Percentiles rank a stretch among this genome's conserved stretches.
Evolutionary conservation across 2,888 invertebrate genomes (phyloP).

Genomic region (Stramonita haemastoma): DNA sequence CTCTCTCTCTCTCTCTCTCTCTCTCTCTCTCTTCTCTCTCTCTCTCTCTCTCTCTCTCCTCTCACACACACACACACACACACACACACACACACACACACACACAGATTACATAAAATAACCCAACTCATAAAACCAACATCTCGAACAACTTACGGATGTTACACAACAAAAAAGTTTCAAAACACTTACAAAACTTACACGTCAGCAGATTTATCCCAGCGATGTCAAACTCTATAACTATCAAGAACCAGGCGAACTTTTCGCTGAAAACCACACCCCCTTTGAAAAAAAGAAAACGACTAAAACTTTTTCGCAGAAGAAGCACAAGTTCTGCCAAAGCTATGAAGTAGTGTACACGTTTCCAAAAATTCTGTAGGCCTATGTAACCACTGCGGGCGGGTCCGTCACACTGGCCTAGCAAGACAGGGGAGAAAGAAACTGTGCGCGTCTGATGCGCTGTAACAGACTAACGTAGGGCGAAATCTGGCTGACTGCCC

Average conservation of each 20-base stretch:
- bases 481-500: neutral
- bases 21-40: neutral
- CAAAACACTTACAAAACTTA: neutral
- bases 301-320: too few species aligned
- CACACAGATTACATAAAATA: too few species aligned
- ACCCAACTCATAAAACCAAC: too few species aligned
- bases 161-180: too few species aligned
- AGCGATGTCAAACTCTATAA: neutral
- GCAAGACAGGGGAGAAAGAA: neutral
- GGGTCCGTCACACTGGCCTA: neutral
- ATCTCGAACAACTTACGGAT: too few species aligned
- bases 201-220: neutral
- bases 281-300: too few species aligned
- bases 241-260: neutral
- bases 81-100: too few species aligned
- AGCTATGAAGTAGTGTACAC: too few species aligned
- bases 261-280: neutral
- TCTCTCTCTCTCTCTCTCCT: neutral
- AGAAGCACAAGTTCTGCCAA: too few species aligned
- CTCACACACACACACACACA: neutral
- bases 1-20: constrained; percentile 8
- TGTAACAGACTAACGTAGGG: neutral
- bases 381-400: too few species aligned
- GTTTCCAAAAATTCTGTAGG: too few species aligned
- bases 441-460: too few species aligned